Evolutionary conservation across 2,113 vertebrate species (phyloP), one percentile per base, ranked within the genome.

Genomic region (Centropus unirufus): DNA sequence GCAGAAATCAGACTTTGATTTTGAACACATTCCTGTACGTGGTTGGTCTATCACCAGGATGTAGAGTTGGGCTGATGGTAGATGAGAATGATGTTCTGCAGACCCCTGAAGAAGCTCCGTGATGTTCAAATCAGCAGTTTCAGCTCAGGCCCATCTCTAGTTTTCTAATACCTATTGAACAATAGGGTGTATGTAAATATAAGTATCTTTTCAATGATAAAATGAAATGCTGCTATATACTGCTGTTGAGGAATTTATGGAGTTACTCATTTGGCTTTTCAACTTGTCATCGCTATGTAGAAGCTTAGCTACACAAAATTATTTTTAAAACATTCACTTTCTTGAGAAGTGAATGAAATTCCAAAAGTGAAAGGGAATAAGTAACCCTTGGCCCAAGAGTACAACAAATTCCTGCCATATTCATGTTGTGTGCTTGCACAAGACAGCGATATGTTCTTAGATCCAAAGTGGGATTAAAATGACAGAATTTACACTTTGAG

Each of bases 161-260:
- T 93, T 94, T 95, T 93, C 62, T 85, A 59, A 91, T 77, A 76
- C 73, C 64, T 92, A 52, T 70, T 54, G 12, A 92, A 95, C 34
- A 54, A 29, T 87, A 95, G 44, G 30, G 18, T 82, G 22, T 93
- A 62, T 93, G 67, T 96, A 96, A 95, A 95, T 95, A 90, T 17
- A 89, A 81, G 29, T 92, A 83, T 52, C 77, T 86, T 96, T 91
- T 79, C 78, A 90, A 68, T 84, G 83, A 80, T 57, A 52, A 96
- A 95, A 95, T 58, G 7, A 97, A 94, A 93, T 91, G 91, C 94
- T 96, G 94, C 95, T 97, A 96, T 91, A 88, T 93, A 87, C 49
- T 75, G 61, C 84, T 94, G 69, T 52, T 81, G 74, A 96, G 57
- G 49, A 80, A 87, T 95, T 42, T 57, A 68, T 55, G 66, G 85